Conservation (phyloP, 2,888 invertebrate genomes). For the Orgyia antiqua region DNA sequence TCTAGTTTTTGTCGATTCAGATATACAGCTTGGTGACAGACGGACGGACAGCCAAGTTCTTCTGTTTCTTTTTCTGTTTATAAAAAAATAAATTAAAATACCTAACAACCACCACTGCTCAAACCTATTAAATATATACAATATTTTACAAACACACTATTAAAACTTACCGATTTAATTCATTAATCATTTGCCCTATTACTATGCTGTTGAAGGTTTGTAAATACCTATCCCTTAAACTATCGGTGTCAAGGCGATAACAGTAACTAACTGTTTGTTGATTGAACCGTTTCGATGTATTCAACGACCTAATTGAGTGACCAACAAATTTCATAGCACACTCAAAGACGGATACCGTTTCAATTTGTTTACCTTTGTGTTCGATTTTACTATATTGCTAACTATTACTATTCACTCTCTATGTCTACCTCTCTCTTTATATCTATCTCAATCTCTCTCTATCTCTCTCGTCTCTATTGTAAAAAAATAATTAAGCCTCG, state of each 20-base stretch:
- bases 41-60: too few species aligned
- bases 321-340: slow-evolving; percentile 7
- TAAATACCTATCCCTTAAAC: slow-evolving; percentile 44
- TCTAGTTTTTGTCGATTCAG: too few species aligned
- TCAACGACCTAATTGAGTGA: slow-evolving; percentile 5
- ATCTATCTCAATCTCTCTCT: too few species aligned
- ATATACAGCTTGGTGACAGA: too few species aligned
- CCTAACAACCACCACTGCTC: too few species aligned
- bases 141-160: too few species aligned
- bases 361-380: not conserved
- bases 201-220: slow-evolving; percentile 51
- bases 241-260: slow-evolving; percentile 34
- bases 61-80: too few species aligned
- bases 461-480: too few species aligned
- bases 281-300: slow-evolving; percentile 31
- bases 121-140: too few species aligned
- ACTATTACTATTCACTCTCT: not conserved
- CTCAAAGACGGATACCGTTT: not conserved
- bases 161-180: slow-evolving; percentile 18
- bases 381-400: not conserved
- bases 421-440: too few species aligned
- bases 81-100: too few species aligned
- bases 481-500: too few species aligned
- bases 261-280: slow-evolving; percentile 27
- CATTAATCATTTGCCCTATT: slow-evolving; percentile 52